Evolutionary conservation across 2,888 invertebrate genomes (phyloP).

Genomic region (Catonia carolina): DNA sequence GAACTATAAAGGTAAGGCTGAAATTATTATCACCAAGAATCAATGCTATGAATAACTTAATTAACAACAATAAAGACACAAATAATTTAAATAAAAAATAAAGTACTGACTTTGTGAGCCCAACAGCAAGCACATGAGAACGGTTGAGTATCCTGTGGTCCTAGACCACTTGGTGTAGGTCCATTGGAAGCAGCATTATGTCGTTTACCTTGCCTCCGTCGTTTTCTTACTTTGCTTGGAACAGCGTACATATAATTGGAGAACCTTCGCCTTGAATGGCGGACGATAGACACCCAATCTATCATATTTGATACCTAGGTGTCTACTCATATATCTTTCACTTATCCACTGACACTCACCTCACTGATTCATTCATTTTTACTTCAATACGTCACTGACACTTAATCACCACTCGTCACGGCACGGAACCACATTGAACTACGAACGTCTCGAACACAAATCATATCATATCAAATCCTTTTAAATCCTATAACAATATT

Average conservation of each 20-base stretch:
- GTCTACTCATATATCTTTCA: neutral
- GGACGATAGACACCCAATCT: conserved; percentile 70
- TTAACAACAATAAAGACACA: too few relatives aligned
- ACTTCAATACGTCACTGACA: too few relatives aligned
- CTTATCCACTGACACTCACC: too few relatives aligned
- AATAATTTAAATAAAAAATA: neutral
- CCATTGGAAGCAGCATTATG: conserved; percentile 9
- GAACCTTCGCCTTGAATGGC: conserved; percentile 62
- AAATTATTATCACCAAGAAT: too few relatives aligned
- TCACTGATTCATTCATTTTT: too few relatives aligned
- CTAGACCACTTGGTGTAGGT: neutral
- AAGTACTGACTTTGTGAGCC: conserved; percentile 37
- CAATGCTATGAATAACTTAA: too few relatives aligned
- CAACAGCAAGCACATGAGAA: conserved; percentile 43
- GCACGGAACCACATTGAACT: neutral
- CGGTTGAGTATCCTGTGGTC: neutral
- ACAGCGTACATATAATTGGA: conserved; percentile 62
- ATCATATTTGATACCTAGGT: conserved; percentile 49
- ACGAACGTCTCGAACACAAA: neutral
- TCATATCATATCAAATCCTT: neutral
- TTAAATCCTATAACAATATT: too few relatives aligned
- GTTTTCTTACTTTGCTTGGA: conserved; percentile 57
- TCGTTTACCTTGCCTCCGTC: conserved; percentile 40
- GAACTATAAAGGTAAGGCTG: too few relatives aligned
- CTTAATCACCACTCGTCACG: too few relatives aligned